Evolutionary conservation across 1,140 invertebrate genomes (phyloP), one percentile per base, ranked within the genome.

Genomic region (Eufriesea mexicana): DNA sequence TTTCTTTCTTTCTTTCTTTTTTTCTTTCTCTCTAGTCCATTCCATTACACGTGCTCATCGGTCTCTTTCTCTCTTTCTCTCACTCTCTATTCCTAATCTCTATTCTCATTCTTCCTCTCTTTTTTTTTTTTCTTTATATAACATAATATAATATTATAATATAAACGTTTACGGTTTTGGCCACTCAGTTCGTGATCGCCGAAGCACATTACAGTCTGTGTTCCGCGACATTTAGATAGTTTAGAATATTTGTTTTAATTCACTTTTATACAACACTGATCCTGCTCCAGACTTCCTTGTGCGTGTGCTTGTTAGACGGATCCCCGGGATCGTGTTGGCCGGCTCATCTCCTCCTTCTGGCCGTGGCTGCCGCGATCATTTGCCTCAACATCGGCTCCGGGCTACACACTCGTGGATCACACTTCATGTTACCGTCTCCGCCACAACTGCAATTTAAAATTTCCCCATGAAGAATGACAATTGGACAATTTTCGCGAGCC

Each of bases 341-440:
- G 91, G 93, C 95, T 96, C 96, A 96, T 96, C 97, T 97, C 92
- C 97, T 96, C 90, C 96, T 96, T 84, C 95, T 95, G 74, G 96
- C 95, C 57, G 96, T 96, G 64, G 96, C 96, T 45, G 96, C 96
- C 83, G 96, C 97, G 88, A 98, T 97, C 96, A 98, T 97, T 95
- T 98, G 97, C 91, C 97, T 95, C 84, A 98, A 94, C 96, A 98
- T 97, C 72, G 97, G 97, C 92, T 98, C 97, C 51, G 98, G 98
- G 86, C 96, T 97, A 92, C 98, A 99, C 77, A 96, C 95, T 93
- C 96, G 96, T 64, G 98, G 98, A 93, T 98, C 97, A 93, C 98
- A 99, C 94, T 98, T 97, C 98, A 99, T 98, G 93, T 98, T 97
- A 88, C 98, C 98, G 93, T 98, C 96, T 66, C 96, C 96, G 89